Base-by-base conservation (phyloP, 2,797 vertebrate species). In the Mus spretus region DNA sequence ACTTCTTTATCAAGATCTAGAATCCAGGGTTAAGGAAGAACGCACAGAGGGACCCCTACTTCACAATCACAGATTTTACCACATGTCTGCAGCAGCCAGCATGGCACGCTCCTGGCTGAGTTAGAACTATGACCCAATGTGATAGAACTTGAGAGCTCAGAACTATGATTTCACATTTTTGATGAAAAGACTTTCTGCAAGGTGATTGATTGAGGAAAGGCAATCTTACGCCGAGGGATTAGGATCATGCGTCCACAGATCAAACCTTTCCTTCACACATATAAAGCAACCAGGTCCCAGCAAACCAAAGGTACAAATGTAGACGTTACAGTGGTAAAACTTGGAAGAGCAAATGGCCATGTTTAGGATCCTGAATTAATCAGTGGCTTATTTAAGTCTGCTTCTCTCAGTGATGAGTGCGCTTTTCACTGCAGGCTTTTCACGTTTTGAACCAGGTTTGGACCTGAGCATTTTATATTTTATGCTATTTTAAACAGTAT, bases 1-100 rank as follows among this genome's bases (percentile, higher is more conserved):
- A n/a, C 4, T 11, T 59, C 53, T 65, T 84, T 47, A 31, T 87
- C n/a, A 57, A 93, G 59, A 80, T 17, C 47, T 67, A 65, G 92
- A 93, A 37, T 34, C 86, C 57, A 92, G 59, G 59, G n/a, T 74
- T 92, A 63, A 63, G 59, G 94, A 94, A 57, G 40, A 80, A 70
- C 6, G 24, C 61, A 11, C 31, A 20, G 37, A 72, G 44, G 19
- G 26, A 93, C 72, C 85, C 59, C 19, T 6, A 8, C 24, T 44
- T 91, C 57, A 87, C 24, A 24, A 31, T 86, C 55, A 89, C 34
- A 72, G 50, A 86, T 63, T 80, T 92, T 75, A 61, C 31, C 65
- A 28, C 55, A 31, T 22, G 88, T 86, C 65, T 28, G 59, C 0
- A 28, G 31, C 17, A 44, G 72, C 83, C 28, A 77, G 83, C 40